Conservation (phyloP, 1,140 invertebrate genomes). For the Drosophila busckii region DNA sequence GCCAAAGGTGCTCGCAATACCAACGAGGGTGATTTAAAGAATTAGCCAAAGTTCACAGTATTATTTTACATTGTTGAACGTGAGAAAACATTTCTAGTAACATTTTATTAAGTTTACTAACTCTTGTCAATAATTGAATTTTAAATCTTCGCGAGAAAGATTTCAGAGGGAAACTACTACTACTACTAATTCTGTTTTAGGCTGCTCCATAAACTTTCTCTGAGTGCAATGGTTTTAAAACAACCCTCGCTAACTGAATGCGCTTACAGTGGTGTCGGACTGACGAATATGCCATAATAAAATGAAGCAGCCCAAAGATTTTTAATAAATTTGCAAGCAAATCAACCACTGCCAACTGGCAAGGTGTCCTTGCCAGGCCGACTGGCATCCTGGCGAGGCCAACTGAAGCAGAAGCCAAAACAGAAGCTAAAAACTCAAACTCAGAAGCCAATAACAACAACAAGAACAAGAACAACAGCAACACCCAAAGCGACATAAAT, state of each 20-base stretch:
- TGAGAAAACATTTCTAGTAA: no score
- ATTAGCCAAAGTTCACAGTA: no score
- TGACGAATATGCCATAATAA: conserved; percentile 64
- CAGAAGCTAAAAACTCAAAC: no score
- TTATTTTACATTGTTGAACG: no score
- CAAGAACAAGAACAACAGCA: conserved; percentile 43
- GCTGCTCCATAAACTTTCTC: neutral
- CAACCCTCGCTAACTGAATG: neutral
- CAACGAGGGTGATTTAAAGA: no score
- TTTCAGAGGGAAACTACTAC: no score
- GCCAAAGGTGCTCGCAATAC: no score
- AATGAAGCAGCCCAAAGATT: conserved; percentile 69
- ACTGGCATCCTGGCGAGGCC: neutral
- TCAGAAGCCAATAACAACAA: conserved; percentile 14
- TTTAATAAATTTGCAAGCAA: conserved; percentile 74
- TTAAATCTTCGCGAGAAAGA: no score
- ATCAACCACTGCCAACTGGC: conserved; percentile 66
- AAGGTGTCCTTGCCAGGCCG: conserved; percentile 47
- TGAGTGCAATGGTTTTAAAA: neutral
- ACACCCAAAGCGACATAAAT: conserved; percentile 75
- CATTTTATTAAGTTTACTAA: no score
- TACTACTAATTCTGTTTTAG: no score
- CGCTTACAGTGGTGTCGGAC: conserved; percentile 29
- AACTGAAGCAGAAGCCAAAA: conserved; percentile 1
- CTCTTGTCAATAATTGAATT: no score